Evolutionary conservation across 1,140 invertebrate species (phyloP).

Genomic region (Drosophila rufa): DNA sequence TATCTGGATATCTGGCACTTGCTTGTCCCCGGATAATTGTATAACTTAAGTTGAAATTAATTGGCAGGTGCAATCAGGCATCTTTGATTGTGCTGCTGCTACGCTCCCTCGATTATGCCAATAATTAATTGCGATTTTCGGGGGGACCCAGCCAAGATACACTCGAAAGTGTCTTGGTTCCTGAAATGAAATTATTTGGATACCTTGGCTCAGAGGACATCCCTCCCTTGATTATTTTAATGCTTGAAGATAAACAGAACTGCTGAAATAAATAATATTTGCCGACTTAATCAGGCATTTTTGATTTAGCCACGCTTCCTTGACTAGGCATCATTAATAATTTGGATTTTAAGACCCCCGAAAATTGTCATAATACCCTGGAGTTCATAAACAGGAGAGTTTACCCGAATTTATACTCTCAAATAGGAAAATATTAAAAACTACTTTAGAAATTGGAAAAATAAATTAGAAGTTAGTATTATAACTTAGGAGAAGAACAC

Average conservation of each 20-base stretch:
- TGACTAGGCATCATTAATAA: conserved; percentile 45
- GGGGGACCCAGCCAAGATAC: no score
- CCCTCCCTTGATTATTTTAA: neutral
- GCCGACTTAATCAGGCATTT: neutral
- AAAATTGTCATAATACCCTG: conserved; percentile 3
- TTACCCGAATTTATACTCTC: neutral
- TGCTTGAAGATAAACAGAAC: neutral
- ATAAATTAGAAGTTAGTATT: no score
- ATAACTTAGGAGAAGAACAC: no score
- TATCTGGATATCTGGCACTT: conserved; percentile 17
- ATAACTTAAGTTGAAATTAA: conserved; percentile 59
- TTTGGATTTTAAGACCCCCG: neutral
- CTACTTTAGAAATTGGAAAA: no score
- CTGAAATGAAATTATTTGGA: conserved; percentile 1
- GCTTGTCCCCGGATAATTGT: conserved; percentile 42
- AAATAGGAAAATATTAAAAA: no score
- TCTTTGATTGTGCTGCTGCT: conserved; percentile 21
- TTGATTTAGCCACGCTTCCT: conserved; percentile 32
- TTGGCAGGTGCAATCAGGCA: conserved; percentile 48
- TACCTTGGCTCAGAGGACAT: neutral
- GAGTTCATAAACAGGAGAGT: neutral
- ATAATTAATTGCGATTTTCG: conserved; percentile 32
- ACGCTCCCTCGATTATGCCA: conserved; percentile 52
- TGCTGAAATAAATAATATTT: neutral
- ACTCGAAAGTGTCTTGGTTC: neutral